phyloP scores from a whole-genome alignment of 2,888 invertebrate genomes.

The Mimumesa dahlbomi region DNA sequence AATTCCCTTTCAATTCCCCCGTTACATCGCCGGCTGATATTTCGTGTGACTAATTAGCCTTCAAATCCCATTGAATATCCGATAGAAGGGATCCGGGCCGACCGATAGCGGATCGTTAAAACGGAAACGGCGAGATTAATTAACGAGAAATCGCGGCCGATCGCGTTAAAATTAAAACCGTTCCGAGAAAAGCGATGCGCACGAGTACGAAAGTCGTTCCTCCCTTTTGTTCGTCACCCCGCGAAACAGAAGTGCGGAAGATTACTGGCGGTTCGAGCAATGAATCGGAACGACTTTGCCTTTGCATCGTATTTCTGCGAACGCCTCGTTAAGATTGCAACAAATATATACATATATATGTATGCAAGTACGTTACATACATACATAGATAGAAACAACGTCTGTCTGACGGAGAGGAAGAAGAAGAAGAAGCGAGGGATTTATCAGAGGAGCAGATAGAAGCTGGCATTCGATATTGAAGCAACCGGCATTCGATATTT shows the following conservation, averaged over 20 bases:
- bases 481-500: slow-evolving; percentile 28
- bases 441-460: slow-evolving; percentile 27
- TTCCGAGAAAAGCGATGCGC: slow-evolving; percentile 10
- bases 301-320: slow-evolving; percentile 28
- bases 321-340: slow-evolving; percentile 36
- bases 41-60: no score
- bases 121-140: background rate
- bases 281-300: slow-evolving; percentile 20
- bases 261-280: slow-evolving; percentile 16
- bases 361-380: background rate
- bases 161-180: slow-evolving; percentile 4
- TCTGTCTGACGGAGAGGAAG: background rate
- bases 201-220: slow-evolving; percentile 30
- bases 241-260: slow-evolving; percentile 28
- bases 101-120: background rate
- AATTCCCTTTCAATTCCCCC: no score
- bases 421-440: slow-evolving; percentile 21
- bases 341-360: slow-evolving; percentile 33
- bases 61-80: no score
- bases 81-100: background rate
- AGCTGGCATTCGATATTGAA: slow-evolving; percentile 17
- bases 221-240: slow-evolving; percentile 41
- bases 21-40: no score
- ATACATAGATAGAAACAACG: no score
- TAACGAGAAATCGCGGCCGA: background rate